Evolutionary conservation across 1,140 invertebrate genomes (phyloP).

Genomic region (Oryctes rhinoceros): DNA sequence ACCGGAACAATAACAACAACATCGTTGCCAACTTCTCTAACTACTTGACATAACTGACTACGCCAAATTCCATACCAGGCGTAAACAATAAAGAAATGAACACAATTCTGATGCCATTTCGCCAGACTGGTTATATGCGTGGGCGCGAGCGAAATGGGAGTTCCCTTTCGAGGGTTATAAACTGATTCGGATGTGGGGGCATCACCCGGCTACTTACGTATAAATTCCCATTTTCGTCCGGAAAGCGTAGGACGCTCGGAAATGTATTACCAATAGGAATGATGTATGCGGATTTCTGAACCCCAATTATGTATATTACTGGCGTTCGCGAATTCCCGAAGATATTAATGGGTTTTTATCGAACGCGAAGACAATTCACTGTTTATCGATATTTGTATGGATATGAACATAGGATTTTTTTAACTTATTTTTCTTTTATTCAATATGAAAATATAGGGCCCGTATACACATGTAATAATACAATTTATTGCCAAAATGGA

Average conservation of each 20-base stretch:
- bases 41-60: neutral
- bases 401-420: no score
- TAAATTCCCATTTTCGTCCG: neutral
- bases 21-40: neutral
- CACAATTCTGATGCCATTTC: neutral
- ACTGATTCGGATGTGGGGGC: neutral
- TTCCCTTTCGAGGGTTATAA: neutral
- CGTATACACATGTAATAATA: no score
- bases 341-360: constrained; percentile 1
- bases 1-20: neutral
- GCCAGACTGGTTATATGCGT: neutral
- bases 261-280: constrained; percentile 8
- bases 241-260: constrained; percentile 8
- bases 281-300: neutral
- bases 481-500: no score
- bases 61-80: neutral
- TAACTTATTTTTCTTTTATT: no score
- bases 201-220: neutral
- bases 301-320: neutral
- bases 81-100: constrained; percentile 13
- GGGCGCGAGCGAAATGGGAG: neutral
- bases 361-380: neutral
- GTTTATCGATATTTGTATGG: neutral
- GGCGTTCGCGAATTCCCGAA: no score
- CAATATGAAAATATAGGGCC: no score